Evolutionary conservation across 2,888 invertebrate species (phyloP).

Genomic region (Caenorhabditis virilis): DNA sequence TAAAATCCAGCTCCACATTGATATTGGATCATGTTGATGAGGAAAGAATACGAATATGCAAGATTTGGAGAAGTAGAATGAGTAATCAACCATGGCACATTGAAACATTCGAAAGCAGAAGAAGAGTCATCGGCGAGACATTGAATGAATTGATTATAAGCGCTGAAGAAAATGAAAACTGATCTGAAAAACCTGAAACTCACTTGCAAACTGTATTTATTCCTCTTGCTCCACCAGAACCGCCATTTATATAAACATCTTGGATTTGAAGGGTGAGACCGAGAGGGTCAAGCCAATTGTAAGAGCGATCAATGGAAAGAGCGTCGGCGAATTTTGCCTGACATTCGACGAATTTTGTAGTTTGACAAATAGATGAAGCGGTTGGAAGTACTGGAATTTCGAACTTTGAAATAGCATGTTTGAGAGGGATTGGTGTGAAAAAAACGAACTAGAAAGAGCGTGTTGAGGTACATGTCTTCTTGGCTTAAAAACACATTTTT

Average conservation of each 20-base stretch:
- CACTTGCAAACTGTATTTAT: slow-evolving; percentile 48
- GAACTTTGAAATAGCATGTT: too few relatives aligned
- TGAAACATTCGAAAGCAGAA: slow-evolving; percentile 42
- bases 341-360: slow-evolving; percentile 28
- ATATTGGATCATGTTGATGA: slow-evolving; percentile 47
- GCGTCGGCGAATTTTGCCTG: slow-evolving; percentile 31
- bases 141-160: slow-evolving; percentile 42
- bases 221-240: slow-evolving; percentile 23
- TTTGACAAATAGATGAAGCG: slow-evolving; percentile 25
- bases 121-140: slow-evolving; percentile 33
- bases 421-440: too few relatives aligned
- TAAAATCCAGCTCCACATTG: slow-evolving; percentile 54
- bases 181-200: neutral
- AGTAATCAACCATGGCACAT: slow-evolving; percentile 16
- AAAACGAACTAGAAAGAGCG: too few relatives aligned
- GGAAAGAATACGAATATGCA: slow-evolving; percentile 43
- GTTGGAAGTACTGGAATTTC: too few relatives aligned
- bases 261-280: slow-evolving; percentile 44
- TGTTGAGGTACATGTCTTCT: too few relatives aligned
- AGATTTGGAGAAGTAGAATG: slow-evolving; percentile 24
- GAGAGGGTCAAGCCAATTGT: slow-evolving; percentile 38
- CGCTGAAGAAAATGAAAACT: slow-evolving; percentile 16
- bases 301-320: slow-evolving; percentile 29
- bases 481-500: too few relatives aligned
- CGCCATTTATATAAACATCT: slow-evolving; percentile 45